Base-by-base conservation (phyloP, 2,113 vertebrate species). In the Morone saxatilis region DNA sequence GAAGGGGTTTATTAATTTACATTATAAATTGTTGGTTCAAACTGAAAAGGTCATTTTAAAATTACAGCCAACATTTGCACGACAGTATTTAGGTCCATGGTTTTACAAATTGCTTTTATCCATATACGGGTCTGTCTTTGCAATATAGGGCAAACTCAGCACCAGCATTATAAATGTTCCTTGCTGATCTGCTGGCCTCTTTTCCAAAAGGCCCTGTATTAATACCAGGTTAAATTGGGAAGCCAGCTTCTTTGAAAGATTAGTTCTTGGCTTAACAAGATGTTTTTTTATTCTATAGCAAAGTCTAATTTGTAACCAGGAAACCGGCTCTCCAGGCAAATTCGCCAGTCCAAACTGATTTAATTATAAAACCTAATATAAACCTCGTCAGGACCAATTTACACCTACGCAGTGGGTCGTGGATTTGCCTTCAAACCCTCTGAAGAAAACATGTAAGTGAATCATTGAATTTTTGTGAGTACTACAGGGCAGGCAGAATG, bases 131-230 rank as follows among this genome's bases (percentile, higher is more conserved):
- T 57, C 63, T 71, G 57, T 74, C 53, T 67, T 62, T 36, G 14
- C 41, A 76, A 72, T 57, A 38, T 76, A 45, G 62, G 68, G 2
- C 62, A 66, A 80, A 68, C 22, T 31, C 53, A 40, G 40, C 45
- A 68, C 50, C 53, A 20, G 20, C 45, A 73, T 81, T 84, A 81
- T 62, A 71, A 86, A 76, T 66, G 60, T 69, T 62, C 6, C 45
- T 25, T 65, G 61, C 57, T 71, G 76, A 84, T 75, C 57, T 38
- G 50, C 53, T 62, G 41, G 45, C 71, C 75, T 75, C 57, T 84
- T 84, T 79, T 77, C 40, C 36, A 54, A 80, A 31, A 76, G 56
- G 1, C 31, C 12, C 2, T 13, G 9, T 16, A 57, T 86, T 76
- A 53, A 62, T 61, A 73, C n/a, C 57, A 63, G 54, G 65, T 84